Percentiles rank a stretch among this genome's conserved stretches.
phyloP scores from a whole-genome alignment of 1,140 invertebrate genomes.

The Ylistrum balloti region DNA sequence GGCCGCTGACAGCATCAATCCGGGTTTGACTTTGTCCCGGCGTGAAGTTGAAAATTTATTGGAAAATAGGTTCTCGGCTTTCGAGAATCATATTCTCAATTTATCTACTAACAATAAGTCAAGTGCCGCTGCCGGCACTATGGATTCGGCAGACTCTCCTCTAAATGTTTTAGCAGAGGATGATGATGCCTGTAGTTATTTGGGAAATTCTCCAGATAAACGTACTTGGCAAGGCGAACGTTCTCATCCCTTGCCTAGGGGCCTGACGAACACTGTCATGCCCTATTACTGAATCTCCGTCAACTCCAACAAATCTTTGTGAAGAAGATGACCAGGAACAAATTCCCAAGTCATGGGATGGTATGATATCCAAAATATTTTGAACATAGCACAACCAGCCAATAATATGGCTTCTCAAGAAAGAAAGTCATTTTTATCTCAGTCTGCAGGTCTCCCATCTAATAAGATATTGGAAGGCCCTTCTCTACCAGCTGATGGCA shows the following conservation, averaged over 20 bases:
- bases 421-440: slow-evolving; percentile 44
- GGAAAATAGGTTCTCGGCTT: too few relatives aligned
- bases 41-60: too few relatives aligned
- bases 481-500: slow-evolving; percentile 41
- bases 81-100: too few relatives aligned
- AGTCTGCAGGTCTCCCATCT: slow-evolving; percentile 41
- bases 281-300: too few relatives aligned
- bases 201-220: not conserved
- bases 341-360: too few relatives aligned
- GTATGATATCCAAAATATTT: slow-evolving; percentile 41
- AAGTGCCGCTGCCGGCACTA: too few relatives aligned
- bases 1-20: too few relatives aligned
- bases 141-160: too few relatives aligned
- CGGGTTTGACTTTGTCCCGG: too few relatives aligned
- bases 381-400: not conserved
- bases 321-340: not conserved
- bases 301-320: not conserved
- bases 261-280: not conserved
- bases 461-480: slow-evolving; percentile 8
- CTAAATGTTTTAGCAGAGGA: not conserved
- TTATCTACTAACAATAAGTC: too few relatives aligned
- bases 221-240: not conserved
- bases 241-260: not conserved
- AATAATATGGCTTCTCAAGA: not conserved
- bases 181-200: slow-evolving; percentile 28